phyloP scores from a whole-genome alignment of 2,797 vertebrate genomes.

The Sarcophilus harrisii region DNA sequence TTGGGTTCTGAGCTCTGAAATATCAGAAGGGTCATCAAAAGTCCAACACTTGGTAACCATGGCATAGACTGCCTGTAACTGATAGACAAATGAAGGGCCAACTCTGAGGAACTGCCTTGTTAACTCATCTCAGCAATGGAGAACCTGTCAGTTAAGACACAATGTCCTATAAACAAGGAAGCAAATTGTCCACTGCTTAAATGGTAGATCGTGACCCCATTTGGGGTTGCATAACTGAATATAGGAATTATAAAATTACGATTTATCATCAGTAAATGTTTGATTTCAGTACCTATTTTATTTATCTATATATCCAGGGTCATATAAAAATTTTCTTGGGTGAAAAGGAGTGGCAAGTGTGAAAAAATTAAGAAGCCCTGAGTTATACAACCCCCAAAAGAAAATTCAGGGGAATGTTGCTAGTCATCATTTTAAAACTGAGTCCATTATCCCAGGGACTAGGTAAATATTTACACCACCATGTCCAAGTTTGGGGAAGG shows the following conservation, averaged over 20 bases:
- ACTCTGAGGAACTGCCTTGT: neutral
- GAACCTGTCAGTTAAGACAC: neutral
- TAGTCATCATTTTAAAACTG: neutral
- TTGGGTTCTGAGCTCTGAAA: neutral
- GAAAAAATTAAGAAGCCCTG: too few relatives aligned
- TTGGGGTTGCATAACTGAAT: too few relatives aligned
- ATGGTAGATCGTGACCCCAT: too few relatives aligned
- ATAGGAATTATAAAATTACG: too few relatives aligned
- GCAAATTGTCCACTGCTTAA: neutral
- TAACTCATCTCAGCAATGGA: neutral
- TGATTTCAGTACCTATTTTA: too few relatives aligned
- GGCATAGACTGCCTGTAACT: neutral
- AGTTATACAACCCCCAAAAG: neutral
- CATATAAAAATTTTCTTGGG: too few relatives aligned
- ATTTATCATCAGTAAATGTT: too few relatives aligned
- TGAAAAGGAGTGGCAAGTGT: too few relatives aligned
- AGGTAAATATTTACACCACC: neutral
- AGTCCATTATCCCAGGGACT: neutral
- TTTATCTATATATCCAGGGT: too few relatives aligned
- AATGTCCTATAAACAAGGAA: neutral
- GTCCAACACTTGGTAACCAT: neutral
- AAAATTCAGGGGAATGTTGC: neutral
- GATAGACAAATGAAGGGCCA: neutral
- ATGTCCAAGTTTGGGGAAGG: neutral
- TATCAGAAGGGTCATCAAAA: neutral